phyloP scores from a whole-genome alignment of 2,797 vertebrate genomes.

The Onychomys torridus region DNA sequence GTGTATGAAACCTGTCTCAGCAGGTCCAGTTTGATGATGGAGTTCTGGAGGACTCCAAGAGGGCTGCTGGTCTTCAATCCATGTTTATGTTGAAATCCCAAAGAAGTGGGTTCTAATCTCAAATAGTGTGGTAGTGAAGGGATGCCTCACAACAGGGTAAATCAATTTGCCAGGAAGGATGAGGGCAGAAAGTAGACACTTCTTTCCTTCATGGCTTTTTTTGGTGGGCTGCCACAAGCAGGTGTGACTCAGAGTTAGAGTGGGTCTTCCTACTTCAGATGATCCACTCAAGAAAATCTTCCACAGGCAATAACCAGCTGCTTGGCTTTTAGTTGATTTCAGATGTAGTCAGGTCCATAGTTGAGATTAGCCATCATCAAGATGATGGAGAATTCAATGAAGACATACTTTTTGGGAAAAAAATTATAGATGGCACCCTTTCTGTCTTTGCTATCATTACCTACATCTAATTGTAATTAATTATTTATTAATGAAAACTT shows the following conservation, averaged over 20 bases:
- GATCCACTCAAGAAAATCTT: not conserved
- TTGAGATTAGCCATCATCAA: not conserved
- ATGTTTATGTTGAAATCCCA: not conserved
- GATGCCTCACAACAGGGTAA: not conserved
- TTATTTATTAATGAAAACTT: constrained; percentile 45
- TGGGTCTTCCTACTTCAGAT: not conserved
- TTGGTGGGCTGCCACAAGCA: no score
- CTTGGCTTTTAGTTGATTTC: not conserved
- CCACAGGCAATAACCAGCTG: not conserved
- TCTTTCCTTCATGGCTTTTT: not conserved
- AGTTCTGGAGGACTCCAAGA: not conserved
- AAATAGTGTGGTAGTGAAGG: not conserved
- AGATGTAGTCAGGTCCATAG: not conserved
- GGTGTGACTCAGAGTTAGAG: not conserved
- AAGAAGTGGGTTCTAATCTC: not conserved
- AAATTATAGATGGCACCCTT: not conserved
- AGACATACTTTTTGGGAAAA: not conserved
- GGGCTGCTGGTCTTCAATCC: not conserved
- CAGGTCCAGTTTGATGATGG: not conserved
- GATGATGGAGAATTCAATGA: not conserved
- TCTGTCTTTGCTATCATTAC: not conserved
- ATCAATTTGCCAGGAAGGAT: not conserved
- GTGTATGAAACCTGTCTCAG: not conserved
- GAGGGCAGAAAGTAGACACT: not conserved
- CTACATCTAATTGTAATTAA: constrained; percentile 43